Evolutionary conservation across 2,113 vertebrate genomes (phyloP).

Genomic region (Pomatostomus ruficeps): DNA sequence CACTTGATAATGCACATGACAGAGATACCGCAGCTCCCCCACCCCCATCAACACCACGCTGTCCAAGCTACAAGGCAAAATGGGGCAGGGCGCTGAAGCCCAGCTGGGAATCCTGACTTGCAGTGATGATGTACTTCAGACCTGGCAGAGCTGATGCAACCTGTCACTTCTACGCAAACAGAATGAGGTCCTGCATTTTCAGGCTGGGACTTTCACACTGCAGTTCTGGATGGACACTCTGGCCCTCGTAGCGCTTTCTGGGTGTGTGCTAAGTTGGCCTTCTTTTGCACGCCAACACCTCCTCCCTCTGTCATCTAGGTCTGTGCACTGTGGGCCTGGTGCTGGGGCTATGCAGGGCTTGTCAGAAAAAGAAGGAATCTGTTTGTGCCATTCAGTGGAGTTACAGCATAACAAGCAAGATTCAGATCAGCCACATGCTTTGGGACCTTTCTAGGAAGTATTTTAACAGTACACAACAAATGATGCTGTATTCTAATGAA

Average conservation of each 20-base stretch:
- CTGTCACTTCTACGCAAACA: neutral
- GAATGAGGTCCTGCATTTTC: neutral
- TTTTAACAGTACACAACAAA: neutral
- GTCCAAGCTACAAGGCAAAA: neutral
- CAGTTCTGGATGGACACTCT: neutral
- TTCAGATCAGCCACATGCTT: neutral
- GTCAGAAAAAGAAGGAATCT: neutral
- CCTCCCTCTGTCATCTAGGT: neutral
- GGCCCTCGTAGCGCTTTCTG: neutral
- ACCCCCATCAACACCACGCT: neutral
- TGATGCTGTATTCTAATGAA: neutral
- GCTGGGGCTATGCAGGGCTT: neutral
- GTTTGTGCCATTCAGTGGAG: neutral
- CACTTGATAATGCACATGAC: neutral
- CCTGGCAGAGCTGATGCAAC: neutral
- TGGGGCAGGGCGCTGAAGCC: neutral
- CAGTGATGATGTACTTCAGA: neutral
- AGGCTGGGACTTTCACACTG: neutral
- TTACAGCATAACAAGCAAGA: neutral
- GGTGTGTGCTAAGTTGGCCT: neutral
- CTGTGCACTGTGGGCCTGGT: neutral
- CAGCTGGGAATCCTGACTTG: neutral
- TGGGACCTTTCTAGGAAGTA: neutral
- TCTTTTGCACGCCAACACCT: neutral
- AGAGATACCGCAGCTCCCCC: accelerated